Base-by-base conservation (phyloP, 1,140 invertebrate species). In the Phymastichus coffea region DNA sequence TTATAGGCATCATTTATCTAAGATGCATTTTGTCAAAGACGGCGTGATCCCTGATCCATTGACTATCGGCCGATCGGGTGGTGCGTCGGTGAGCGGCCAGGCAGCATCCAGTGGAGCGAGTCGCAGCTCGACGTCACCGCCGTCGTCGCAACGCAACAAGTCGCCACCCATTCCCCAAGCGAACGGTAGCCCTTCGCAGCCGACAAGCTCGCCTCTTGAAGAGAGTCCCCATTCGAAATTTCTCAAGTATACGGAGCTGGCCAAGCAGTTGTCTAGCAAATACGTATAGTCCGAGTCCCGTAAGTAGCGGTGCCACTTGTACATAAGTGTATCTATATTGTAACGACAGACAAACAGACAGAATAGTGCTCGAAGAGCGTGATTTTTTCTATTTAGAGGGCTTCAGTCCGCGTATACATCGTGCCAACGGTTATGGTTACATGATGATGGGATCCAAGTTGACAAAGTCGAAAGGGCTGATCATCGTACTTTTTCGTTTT, bases 21-120 rank as follows among this genome's bases (percentile, higher is more conserved):
- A 97, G 73, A 95, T 96, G 88, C 95, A 98, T 79, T 94, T 97
- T 70, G 92, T 97, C 23, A 97, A 97, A 75, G 94, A 97, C 66
- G 91, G 90, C 10, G 88, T 90, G 17, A 86, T 89, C 62, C 88
- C 88, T 3, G 90, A 88, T 67, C 86, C 87, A 0, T 77, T 89
- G 19, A 82, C 83, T 2, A 80, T 87, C 73, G 79, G 66, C 70
- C 82, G 74, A 76, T 82, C 74, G 64, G 78, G 73, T 61, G 79
- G 57, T 67, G 80, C 61, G 72, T 69, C 40, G 73, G 75, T 8
- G 75, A 66, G 64, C 76, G 3, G 70, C 74, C 83, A 84, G 62
- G 78, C 82, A 52, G 79, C 84, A 0, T 70, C 74, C 12, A 62
- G 67, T 25, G 74, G 74, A 1, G 61, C 74, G 2, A 69, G 67